These are phyloP conservation scores for Sebastolobus alascanus DNA, from an alignment of 2,797 vertebrate species.

Conservation along the genomic window DNA sequence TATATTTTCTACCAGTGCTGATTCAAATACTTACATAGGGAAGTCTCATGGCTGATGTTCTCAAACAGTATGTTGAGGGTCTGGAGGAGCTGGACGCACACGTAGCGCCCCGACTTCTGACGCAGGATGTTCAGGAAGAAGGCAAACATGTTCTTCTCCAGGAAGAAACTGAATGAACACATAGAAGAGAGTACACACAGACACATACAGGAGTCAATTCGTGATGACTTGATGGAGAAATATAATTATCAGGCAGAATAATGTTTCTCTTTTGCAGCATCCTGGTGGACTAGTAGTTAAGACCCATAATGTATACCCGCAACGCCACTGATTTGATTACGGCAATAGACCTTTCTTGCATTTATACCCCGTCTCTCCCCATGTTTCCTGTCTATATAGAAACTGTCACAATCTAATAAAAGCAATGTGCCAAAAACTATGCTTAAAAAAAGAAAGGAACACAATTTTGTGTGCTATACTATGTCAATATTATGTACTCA, in stretches of 20 bases:
- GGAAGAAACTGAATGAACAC: slow-evolving; percentile 92
- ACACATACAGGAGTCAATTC: neutral
- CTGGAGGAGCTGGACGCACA: slow-evolving; percentile 98
- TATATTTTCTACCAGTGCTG: neutral
- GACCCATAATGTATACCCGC: neutral
- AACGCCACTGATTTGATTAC: neutral
- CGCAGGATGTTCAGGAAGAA: slow-evolving; percentile 99
- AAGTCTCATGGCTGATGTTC: slow-evolving; percentile 99
- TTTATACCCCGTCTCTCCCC: neutral
- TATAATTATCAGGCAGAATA: neutral
- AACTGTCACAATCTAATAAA: neutral
- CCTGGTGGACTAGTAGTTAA: neutral
- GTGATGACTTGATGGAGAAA: neutral
- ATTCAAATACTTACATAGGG: slow-evolving; percentile 90
- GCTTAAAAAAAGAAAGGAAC: too few relatives aligned
- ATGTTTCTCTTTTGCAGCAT: neutral
- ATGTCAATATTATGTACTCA: neutral
- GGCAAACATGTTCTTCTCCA: slow-evolving; percentile 99
- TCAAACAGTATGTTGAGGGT: slow-evolving; percentile 99
- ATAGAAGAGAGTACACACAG: neutral
- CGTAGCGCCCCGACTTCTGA: slow-evolving; percentile 97
- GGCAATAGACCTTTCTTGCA: neutral
- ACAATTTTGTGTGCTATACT: neutral
- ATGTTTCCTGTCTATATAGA: neutral
- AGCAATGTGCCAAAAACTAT: neutral